Evolutionary conservation across 2,797 vertebrate species (phyloP).

Genomic region (Coendou prehensilis): DNA sequence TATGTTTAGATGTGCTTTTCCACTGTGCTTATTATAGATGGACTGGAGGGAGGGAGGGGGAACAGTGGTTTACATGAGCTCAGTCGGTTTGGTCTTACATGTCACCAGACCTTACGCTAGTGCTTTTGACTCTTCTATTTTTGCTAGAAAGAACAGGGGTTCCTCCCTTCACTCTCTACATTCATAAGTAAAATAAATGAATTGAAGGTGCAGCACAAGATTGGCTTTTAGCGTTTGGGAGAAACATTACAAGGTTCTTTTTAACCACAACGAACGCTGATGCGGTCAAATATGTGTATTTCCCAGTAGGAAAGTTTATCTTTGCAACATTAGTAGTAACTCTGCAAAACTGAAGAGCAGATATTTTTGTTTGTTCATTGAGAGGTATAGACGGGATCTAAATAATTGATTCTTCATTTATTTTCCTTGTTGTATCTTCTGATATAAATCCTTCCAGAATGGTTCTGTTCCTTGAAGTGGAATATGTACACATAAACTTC

Average conservation of each 20-base stretch:
- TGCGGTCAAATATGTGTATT: not conserved
- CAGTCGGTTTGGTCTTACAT: not conserved
- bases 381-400: not conserved
- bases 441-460: not conserved
- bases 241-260: not conserved
- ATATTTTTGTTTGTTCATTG: not conserved
- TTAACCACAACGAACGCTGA: not conserved
- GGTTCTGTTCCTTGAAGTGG: not conserved
- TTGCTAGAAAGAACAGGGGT: not conserved
- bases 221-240: not conserved
- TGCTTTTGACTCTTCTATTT: not conserved
- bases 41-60: no score
- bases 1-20: not conserved
- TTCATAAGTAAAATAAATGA: slow-evolving; percentile 22
- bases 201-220: not conserved
- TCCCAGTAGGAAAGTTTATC: not conserved
- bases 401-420: slow-evolving; percentile 19
- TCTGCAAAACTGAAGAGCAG: not conserved
- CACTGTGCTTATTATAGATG: not conserved
- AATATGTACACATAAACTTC: not conserved
- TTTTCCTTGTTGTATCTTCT: not conserved
- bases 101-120: not conserved
- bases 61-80: not conserved
- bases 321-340: slow-evolving; percentile 1
- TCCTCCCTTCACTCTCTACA: not conserved